A percentile compares a stretch with the other conserved stretches of the same genome.
Conservation (phyloP, 2,888 invertebrate genomes). For the Argyresthia albistria region DNA sequence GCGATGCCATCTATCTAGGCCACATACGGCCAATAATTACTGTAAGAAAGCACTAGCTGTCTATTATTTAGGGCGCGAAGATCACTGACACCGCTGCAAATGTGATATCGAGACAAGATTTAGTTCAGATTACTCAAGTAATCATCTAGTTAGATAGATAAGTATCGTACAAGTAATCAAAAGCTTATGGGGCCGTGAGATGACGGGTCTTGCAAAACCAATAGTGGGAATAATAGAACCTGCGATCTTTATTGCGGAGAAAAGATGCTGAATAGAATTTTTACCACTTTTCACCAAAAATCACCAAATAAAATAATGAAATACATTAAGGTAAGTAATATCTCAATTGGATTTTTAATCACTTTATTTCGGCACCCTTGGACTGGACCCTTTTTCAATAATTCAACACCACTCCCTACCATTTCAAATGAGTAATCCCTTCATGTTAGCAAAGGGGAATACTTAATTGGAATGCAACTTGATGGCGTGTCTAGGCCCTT, state of each 20-base stretch:
- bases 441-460: slow-evolving; percentile 36
- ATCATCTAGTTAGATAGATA: slow-evolving; percentile 14
- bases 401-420: slow-evolving; percentile 13
- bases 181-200: slow-evolving; percentile 16
- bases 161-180: slow-evolving; percentile 17
- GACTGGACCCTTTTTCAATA: slow-evolving; percentile 4
- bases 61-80: slow-evolving; percentile 38
- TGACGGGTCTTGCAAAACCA: slow-evolving; percentile 15
- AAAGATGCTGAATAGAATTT: too few relatives aligned
- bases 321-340: too few relatives aligned
- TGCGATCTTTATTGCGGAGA: too few relatives aligned
- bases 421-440: slow-evolving; percentile 17
- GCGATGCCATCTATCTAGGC: slow-evolving; percentile 27
- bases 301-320: too few relatives aligned
- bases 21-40: slow-evolving; percentile 12
- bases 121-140: slow-evolving; percentile 21
- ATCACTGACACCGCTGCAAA: slow-evolving; percentile 23
- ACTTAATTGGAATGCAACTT: slow-evolving; percentile 17
- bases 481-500: slow-evolving; percentile 20
- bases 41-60: slow-evolving; percentile 13
- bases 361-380: too few relatives aligned
- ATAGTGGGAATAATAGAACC: too few relatives aligned
- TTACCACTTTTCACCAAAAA: too few relatives aligned
- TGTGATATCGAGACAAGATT: slow-evolving; percentile 16
- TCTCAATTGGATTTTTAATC: too few relatives aligned